Percentiles rank a stretch among this genome's conserved stretches.
phyloP scores from a whole-genome alignment of 2,888 invertebrate genomes.

The Odiellus spinosus region DNA sequence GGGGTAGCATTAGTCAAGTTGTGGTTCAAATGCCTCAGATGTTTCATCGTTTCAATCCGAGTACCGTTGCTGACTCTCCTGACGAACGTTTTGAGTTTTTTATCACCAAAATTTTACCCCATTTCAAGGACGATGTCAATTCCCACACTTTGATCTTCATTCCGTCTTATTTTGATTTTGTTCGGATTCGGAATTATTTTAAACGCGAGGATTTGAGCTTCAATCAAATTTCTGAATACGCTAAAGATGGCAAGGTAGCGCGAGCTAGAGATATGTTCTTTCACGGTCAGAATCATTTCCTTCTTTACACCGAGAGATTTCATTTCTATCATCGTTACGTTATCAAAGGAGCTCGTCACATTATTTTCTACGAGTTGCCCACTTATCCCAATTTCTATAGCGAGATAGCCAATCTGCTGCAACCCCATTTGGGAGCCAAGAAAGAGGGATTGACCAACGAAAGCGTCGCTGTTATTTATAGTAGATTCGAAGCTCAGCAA shows the following conservation, averaged over 20 bases:
- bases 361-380: slow-evolving; percentile 90
- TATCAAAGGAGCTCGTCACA: slow-evolving; percentile 77
- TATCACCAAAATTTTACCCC: slow-evolving; percentile 57
- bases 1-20: slow-evolving; percentile 39
- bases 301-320: slow-evolving; percentile 83
- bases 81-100: slow-evolving; percentile 75
- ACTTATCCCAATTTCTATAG: slow-evolving; percentile 78
- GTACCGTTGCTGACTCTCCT: slow-evolving; percentile 44
- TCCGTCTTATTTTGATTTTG: slow-evolving; percentile 92
- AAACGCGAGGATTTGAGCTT: slow-evolving; percentile 74
- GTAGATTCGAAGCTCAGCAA: slow-evolving; percentile 60
- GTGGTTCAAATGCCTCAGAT: slow-evolving; percentile 61
- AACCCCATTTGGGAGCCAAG: slow-evolving; percentile 33
- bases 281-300: slow-evolving; percentile 71
- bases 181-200: slow-evolving; percentile 75
- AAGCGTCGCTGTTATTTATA: slow-evolving; percentile 60
- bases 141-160: slow-evolving; percentile 76
- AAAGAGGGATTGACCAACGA: slow-evolving; percentile 54
- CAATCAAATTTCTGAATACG: slow-evolving; percentile 83
- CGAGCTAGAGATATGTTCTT: slow-evolving; percentile 84
- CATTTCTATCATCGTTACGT: slow-evolving; percentile 78
- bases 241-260: slow-evolving; percentile 68
- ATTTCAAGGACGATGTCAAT: slow-evolving; percentile 55
- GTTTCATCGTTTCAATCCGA: slow-evolving; percentile 53
- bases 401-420: slow-evolving; percentile 85